Percentiles rank a stretch among this genome's conserved stretches.
Conservation (phyloP, 2,888 invertebrate species). For the Chymomyza caudatula region DNA sequence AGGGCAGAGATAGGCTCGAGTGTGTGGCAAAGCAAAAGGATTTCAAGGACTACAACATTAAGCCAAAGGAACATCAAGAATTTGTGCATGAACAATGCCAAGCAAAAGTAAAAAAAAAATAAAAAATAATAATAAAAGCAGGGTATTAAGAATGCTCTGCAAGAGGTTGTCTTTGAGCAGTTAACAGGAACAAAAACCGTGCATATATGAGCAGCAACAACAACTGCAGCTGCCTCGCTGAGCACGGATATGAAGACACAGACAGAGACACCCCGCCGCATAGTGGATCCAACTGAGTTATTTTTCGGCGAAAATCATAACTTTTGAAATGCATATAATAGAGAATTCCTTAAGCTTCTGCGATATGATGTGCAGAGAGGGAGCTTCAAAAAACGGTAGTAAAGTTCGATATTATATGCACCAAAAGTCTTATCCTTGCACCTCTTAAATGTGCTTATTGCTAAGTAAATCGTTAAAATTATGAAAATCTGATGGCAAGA, state of each 20-base stretch:
- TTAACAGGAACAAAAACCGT: slow-evolving; percentile 12
- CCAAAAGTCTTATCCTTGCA: no score
- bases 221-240: slow-evolving; percentile 6
- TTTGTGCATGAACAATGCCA: slow-evolving; percentile 66
- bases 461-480: no score
- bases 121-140: neutral
- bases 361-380: no score
- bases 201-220: slow-evolving; percentile 11
- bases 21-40: slow-evolving; percentile 50
- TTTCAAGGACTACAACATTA: slow-evolving; percentile 70
- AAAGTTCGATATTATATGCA: no score
- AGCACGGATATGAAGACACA: slow-evolving; percentile 32
- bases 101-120: neutral
- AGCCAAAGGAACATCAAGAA: slow-evolving; percentile 42
- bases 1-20: slow-evolving; percentile 16
- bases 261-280: slow-evolving; percentile 15
- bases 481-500: no score
- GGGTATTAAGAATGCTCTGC: slow-evolving; percentile 13
- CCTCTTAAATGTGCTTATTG: no score
- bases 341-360: no score
- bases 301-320: no score
- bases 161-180: slow-evolving; percentile 36
- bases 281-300: no score
- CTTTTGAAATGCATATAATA: no score
- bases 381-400: no score